phyloP scores from a whole-genome alignment of 2,113 vertebrate species.

The Mobula hypostoma region DNA sequence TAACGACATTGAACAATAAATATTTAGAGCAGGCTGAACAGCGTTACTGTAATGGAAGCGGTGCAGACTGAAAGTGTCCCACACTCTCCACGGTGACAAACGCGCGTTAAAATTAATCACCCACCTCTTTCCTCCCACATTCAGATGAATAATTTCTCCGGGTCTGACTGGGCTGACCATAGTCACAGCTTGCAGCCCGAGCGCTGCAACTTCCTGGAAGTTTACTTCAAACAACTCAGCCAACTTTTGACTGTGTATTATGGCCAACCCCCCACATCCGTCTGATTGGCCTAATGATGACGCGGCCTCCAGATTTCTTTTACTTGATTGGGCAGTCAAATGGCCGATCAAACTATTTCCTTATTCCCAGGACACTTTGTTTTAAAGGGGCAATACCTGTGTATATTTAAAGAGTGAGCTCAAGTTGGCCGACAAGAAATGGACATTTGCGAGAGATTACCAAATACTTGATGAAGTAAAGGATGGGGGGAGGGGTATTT shows the following conservation, averaged over 20 bases:
- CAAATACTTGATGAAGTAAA: too few species aligned
- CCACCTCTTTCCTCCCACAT: slow-evolving; percentile 69
- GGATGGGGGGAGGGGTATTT: too few species aligned
- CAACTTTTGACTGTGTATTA: background rate
- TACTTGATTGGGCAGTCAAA: background rate
- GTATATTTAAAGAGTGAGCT: background rate
- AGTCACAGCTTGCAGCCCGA: background rate
- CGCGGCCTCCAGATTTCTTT: background rate
- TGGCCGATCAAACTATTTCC: background rate
- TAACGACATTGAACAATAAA: too few species aligned
- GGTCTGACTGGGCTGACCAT: slow-evolving; percentile 47
- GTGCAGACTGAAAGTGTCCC: background rate
- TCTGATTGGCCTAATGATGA: background rate
- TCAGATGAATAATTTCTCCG: slow-evolving; percentile 68
- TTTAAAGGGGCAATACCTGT: background rate
- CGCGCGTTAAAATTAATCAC: background rate
- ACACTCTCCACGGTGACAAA: too few species aligned
- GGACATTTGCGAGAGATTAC: too few species aligned
- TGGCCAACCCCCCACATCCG: too few species aligned
- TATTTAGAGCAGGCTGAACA: background rate
- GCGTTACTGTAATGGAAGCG: too few species aligned
- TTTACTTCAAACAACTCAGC: background rate
- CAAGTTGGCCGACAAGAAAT: too few species aligned
- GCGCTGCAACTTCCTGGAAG: background rate
- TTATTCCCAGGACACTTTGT: background rate